Evolutionary conservation across 2,113 vertebrate species (phyloP).

Genomic region (Gavialis gangeticus): DNA sequence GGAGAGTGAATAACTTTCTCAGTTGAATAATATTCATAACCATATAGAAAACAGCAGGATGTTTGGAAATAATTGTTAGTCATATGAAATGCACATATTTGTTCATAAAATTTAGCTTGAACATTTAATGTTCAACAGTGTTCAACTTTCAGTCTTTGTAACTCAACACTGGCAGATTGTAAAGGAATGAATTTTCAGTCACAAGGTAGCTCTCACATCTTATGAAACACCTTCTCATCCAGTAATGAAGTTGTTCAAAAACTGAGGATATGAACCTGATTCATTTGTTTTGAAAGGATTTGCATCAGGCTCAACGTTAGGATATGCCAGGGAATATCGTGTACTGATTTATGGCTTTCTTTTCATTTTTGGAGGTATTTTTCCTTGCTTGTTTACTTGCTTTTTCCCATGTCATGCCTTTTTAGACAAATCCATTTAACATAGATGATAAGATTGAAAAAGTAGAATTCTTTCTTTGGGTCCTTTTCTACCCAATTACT

Average conservation of each 20-base stretch:
- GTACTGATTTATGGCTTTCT: background rate
- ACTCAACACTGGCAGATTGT: accelerated
- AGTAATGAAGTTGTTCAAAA: background rate
- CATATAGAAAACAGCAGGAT: background rate
- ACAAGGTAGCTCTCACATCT: background rate
- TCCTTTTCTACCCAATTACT: background rate
- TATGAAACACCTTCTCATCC: background rate
- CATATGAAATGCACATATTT: background rate
- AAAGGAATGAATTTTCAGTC: background rate
- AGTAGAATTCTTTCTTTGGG: background rate
- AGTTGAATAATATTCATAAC: background rate
- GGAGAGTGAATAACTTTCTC: background rate
- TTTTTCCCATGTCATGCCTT: background rate
- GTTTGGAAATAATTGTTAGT: background rate
- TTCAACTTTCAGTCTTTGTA: background rate
- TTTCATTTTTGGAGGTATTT: background rate
- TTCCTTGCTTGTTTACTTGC: background rate
- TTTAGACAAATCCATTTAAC: background rate
- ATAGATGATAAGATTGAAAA: background rate
- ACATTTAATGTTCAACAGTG: background rate
- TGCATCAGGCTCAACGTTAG: too few relatives aligned
- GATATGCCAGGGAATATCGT: too few relatives aligned
- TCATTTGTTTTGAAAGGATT: too few relatives aligned
- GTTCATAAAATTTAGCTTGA: background rate
- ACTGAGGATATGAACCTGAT: too few relatives aligned